phyloP scores from a whole-genome alignment of 2,113 vertebrate genomes.

The human region GRCh38 chr5:176869001-176869500 shows the following conservation, averaged over 20 bases:
- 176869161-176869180: neutral
- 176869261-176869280: neutral
- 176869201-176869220: neutral
- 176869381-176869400: neutral
- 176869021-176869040: neutral
- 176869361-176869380: neutral
- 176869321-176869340: neutral
- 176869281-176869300: neutral
- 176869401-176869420: neutral
- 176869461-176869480: neutral
- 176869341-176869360: neutral
- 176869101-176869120: neutral
- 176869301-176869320: neutral
- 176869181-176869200: neutral
- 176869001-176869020: neutral
- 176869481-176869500: neutral
- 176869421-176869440: neutral
- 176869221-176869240: neutral
- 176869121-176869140: rapidly evolving
- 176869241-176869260: neutral
- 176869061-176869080: neutral
- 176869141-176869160: neutral
- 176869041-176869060: neutral
- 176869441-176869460: neutral
- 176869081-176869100: neutral